Evolutionary conservation across 1,140 invertebrate species (phyloP).

Genomic region (Conus betulinus): DNA sequence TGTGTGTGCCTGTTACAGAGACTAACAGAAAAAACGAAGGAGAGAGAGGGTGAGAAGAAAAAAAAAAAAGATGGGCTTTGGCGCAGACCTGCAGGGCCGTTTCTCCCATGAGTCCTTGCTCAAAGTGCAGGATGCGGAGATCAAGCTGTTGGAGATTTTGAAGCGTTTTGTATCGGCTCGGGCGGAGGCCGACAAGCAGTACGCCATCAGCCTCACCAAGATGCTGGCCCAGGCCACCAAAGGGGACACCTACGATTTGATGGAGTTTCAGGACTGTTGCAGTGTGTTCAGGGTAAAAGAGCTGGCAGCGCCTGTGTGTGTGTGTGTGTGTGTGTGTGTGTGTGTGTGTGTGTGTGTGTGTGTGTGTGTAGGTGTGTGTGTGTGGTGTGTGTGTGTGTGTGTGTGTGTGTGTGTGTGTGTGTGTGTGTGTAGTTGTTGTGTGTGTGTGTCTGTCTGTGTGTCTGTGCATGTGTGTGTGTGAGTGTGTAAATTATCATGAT

Average conservation of each 20-base stretch:
- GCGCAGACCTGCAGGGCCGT: constrained; percentile 85
- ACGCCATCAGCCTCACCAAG: constrained; percentile 86
- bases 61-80: constrained; percentile 85
- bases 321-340: not conserved
- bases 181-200: constrained; percentile 93
- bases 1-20: too few relatives aligned
- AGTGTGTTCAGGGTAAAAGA: constrained; percentile 54
- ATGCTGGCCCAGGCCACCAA: constrained; percentile 89
- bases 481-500: too few relatives aligned
- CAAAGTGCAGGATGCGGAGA: constrained; percentile 91
- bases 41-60: too few relatives aligned
- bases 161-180: constrained; percentile 88
- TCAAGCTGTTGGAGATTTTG: constrained; percentile 92
- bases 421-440: too few relatives aligned
- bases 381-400: too few relatives aligned
- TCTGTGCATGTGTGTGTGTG: too few relatives aligned
- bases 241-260: constrained; percentile 78
- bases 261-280: constrained; percentile 49
- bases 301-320: not conserved
- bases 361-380: too few relatives aligned
- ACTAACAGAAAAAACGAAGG: too few relatives aligned
- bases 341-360: too few relatives aligned
- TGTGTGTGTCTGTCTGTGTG: too few relatives aligned
- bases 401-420: too few relatives aligned
- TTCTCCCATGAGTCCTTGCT: constrained; percentile 88